Percentiles rank a stretch among this genome's conserved stretches.
Conservation (phyloP, 1,140 invertebrate species). For the Galleria mellonella region DNA sequence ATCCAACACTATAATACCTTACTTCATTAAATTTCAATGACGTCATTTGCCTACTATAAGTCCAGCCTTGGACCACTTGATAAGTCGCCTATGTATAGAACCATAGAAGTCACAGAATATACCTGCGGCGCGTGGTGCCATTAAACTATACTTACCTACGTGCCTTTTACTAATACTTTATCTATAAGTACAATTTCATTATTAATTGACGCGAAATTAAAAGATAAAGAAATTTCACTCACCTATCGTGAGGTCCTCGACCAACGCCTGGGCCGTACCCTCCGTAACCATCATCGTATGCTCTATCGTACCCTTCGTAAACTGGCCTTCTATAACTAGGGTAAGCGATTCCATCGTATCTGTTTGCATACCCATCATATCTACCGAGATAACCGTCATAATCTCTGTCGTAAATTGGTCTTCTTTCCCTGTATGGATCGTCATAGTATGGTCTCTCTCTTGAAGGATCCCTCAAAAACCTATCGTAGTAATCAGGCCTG, state of each 20-base stretch:
- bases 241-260: constrained; percentile 60
- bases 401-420: constrained; percentile 43
- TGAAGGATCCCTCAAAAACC: constrained; percentile 45
- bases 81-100: too few species aligned
- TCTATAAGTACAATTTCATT: too few species aligned
- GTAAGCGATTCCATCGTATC: constrained; percentile 44
- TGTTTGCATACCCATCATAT: constrained; percentile 19
- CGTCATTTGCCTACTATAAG: too few species aligned
- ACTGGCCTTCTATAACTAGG: constrained; percentile 57
- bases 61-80: too few species aligned
- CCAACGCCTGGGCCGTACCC: constrained; percentile 52
- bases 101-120: too few species aligned
- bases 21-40: too few species aligned
- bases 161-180: too few species aligned
- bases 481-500: constrained; percentile 56
- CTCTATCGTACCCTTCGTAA: constrained; percentile 60
- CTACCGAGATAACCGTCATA: constrained; percentile 29
- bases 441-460: constrained; percentile 39
- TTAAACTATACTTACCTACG: too few species aligned
- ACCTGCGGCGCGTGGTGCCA: too few species aligned
- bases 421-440: constrained; percentile 38
- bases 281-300: constrained; percentile 36
- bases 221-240: constrained; percentile 15
- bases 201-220: too few species aligned
- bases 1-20: too few species aligned